A percentile compares a stretch with the other conserved stretches of the same genome.
phyloP scores from a whole-genome alignment of 2,888 invertebrate species.

The Tiliacea aurago region DNA sequence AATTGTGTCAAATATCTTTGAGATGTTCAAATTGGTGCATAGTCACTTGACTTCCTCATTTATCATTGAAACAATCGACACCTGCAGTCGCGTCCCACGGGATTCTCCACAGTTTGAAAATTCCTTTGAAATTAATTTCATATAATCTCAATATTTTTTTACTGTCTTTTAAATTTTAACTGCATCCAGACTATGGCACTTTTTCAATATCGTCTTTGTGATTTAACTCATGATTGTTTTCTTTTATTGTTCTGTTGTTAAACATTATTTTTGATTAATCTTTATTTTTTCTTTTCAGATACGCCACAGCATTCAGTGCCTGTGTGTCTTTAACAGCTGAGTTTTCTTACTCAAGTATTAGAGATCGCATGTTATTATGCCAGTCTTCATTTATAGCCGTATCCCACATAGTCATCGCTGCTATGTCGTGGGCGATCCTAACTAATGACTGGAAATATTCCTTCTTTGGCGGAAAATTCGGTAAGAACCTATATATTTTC shows the following conservation, averaged over 20 bases:
- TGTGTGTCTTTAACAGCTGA: constrained; percentile 78
- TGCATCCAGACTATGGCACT: neutral
- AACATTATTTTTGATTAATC: neutral
- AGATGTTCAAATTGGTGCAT: too few species aligned
- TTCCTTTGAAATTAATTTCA: neutral
- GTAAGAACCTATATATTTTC: constrained; percentile 65
- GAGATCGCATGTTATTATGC: constrained; percentile 78
- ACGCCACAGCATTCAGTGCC: constrained; percentile 79
- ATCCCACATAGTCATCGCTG: constrained; percentile 74
- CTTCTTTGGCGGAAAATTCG: constrained; percentile 75
- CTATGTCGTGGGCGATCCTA: constrained; percentile 79
- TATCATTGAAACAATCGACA: neutral
- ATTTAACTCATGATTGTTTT: neutral
- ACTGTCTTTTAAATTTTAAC: neutral
- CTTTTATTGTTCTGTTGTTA: neutral
- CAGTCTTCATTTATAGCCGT: constrained; percentile 78
- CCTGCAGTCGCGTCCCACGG: neutral
- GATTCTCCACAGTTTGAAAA: neutral
- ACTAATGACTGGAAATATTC: constrained; percentile 77
- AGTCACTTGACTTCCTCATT: too few species aligned
- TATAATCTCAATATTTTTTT: neutral
- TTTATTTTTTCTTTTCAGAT: constrained; percentile 69
- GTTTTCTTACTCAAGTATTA: constrained; percentile 78
- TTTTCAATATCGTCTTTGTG: neutral
- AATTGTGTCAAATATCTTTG: neutral